A percentile compares a stretch with the other conserved stretches of the same genome.
Evolutionary conservation across 92 coral and sea anemone genomes (phyloP).

Genomic region (Virgularia gustaviana): DNA sequence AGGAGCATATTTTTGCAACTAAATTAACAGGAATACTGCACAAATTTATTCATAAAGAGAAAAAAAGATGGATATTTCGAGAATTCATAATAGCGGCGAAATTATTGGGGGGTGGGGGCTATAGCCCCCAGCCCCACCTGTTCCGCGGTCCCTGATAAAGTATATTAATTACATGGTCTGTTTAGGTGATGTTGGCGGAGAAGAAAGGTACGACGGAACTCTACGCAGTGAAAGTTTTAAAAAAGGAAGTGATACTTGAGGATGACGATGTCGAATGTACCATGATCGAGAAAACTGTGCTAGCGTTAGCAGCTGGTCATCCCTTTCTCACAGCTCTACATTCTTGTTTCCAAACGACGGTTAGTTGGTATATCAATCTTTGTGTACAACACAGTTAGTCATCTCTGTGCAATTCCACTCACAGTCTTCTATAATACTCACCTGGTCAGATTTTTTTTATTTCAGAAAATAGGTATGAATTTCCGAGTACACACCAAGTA

Average conservation of each 20-base stretch:
- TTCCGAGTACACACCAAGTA: no score
- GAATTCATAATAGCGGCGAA: no score
- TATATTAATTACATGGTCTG: background rate
- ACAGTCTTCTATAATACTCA: no score
- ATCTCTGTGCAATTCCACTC: no score
- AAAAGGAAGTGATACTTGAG: slow-evolving; percentile 84
- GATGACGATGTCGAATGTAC: slow-evolving; percentile 98
- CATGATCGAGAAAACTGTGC: slow-evolving; percentile 87
- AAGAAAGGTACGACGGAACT: slow-evolving; percentile 81
- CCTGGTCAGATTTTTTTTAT: background rate
- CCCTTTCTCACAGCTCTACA: slow-evolving; percentile 90
- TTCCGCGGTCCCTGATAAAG: background rate
- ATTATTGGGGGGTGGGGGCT: no score
- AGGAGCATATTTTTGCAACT: no score
- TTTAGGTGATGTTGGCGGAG: slow-evolving; percentile 88
- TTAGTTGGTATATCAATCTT: background rate
- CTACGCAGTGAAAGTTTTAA: slow-evolving; percentile 81
- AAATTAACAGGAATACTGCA: no score
- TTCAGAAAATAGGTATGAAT: slow-evolving; percentile 2
- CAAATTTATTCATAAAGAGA: no score
- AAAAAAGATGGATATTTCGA: no score
- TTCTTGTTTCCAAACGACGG: slow-evolving; percentile 93
- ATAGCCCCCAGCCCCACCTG: background rate
- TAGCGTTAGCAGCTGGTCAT: slow-evolving; percentile 86
- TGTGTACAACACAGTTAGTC: no score